A percentile compares a stretch with the other conserved stretches of the same genome.
Evolutionary conservation across 2,888 invertebrate genomes (phyloP).

Genomic region (Trichogramma dendrolimi): DNA sequence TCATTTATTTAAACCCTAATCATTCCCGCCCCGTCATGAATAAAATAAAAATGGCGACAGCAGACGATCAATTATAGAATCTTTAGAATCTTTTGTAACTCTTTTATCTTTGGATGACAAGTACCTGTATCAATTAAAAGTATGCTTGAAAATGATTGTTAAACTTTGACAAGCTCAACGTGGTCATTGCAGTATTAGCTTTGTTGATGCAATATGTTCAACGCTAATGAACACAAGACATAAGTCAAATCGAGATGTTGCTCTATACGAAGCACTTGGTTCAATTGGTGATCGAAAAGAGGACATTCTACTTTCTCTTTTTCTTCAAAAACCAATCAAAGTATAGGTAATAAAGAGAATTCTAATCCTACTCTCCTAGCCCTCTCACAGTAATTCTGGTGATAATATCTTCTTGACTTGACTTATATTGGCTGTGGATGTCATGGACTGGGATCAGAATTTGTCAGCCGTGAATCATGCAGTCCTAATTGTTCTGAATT

Average conservation of each 20-base stretch:
- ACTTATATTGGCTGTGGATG: slow-evolving; percentile 79
- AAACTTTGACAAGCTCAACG: slow-evolving; percentile 63
- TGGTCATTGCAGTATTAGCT: slow-evolving; percentile 62
- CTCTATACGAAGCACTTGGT: slow-evolving; percentile 71
- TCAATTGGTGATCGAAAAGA: slow-evolving; percentile 64
- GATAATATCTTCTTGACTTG: too few relatives aligned
- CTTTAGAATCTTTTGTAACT: slow-evolving; percentile 66
- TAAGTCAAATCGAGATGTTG: slow-evolving; percentile 48
- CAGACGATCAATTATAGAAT: too few relatives aligned
- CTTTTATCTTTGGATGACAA: slow-evolving; percentile 53
- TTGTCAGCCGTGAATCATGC: slow-evolving; percentile 74
- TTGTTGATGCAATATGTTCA: slow-evolving; percentile 64
- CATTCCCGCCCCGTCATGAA: too few relatives aligned
- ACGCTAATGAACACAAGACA: slow-evolving; percentile 47
- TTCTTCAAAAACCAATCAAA: slow-evolving; percentile 30
- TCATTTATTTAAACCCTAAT: too few relatives aligned
- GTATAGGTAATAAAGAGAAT: slow-evolving; percentile 39
- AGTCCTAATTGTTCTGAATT: slow-evolving; percentile 66
- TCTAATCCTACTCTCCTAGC: too few relatives aligned
- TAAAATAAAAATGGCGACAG: too few relatives aligned
- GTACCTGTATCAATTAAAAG: slow-evolving; percentile 60
- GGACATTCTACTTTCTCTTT: slow-evolving; percentile 58
- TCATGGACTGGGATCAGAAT: slow-evolving; percentile 79
- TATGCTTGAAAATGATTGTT: slow-evolving; percentile 70
- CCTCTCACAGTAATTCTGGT: too few relatives aligned